A percentile compares a stretch with the other conserved stretches of the same genome.
These are phyloP conservation scores for Hymenochirus boettgeri DNA, from an alignment of 2,113 vertebrate genomes.

Conservation along the genomic window DNA sequence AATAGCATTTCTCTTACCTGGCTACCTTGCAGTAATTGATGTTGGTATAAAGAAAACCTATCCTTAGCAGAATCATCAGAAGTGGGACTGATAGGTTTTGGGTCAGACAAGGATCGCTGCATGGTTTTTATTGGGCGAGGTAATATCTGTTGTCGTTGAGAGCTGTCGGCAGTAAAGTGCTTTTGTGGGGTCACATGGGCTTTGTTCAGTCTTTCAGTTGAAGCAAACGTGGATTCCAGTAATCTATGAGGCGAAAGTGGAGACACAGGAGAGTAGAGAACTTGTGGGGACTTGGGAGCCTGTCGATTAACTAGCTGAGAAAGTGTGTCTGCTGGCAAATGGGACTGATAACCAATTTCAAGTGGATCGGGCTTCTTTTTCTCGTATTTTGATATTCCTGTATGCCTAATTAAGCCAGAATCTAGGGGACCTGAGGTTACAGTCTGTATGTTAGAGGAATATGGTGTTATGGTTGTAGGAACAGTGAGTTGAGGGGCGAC, in stretches of 20 bases:
- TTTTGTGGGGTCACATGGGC: constrained; percentile 96
- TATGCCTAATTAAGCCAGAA: constrained; percentile 63
- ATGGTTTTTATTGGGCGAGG: constrained; percentile 94
- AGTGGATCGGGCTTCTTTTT: constrained; percentile 92
- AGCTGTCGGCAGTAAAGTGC: constrained; percentile 79
- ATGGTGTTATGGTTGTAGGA: constrained; percentile 85
- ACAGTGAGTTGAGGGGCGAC: constrained; percentile 82
- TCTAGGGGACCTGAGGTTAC: constrained; percentile 76
- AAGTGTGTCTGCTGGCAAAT: constrained; percentile 78
- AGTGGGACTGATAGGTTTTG: constrained; percentile 96
- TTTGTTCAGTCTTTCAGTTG: constrained; percentile 93
- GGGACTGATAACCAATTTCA: constrained; percentile 90
- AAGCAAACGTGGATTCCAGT: constrained; percentile 86
- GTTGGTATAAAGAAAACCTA: constrained; percentile 90
- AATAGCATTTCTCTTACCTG: constrained; percentile 69
- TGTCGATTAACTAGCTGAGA: constrained; percentile 84
- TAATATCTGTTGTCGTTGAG: constrained; percentile 84
- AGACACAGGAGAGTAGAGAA: constrained; percentile 94
- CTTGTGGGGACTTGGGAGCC: constrained; percentile 93
- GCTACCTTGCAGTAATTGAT: constrained; percentile 77
- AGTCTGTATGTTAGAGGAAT: constrained; percentile 86
- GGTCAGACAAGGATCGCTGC: constrained; percentile 94
- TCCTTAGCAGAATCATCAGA: constrained; percentile 87
- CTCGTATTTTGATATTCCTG: constrained; percentile 80
- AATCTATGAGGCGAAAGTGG: constrained; percentile 92